Percentiles rank a stretch among this genome's conserved stretches.
phyloP scores from a whole-genome alignment of 2,888 invertebrate genomes.

The Tetramorium bicarinatum region DNA sequence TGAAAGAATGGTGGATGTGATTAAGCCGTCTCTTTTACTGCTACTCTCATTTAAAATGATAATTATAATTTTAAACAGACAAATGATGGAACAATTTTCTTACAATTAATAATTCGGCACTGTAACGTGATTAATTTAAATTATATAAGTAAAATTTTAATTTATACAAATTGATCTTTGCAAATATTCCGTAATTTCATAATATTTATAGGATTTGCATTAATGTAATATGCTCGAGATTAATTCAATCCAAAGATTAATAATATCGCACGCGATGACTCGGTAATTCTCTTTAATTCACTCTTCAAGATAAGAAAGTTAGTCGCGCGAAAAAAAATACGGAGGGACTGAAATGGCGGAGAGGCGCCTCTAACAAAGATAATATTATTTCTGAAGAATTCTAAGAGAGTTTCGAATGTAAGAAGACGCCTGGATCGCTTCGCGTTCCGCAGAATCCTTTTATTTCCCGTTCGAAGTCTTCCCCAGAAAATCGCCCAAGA shows the following conservation, averaged over 20 bases:
- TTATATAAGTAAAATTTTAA: slow-evolving; percentile 4
- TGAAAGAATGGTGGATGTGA: not conserved
- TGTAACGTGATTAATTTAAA: not conserved
- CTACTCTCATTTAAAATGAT: not conserved
- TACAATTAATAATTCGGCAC: not conserved
- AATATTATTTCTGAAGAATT: slow-evolving; percentile 56
- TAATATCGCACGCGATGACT: not conserved
- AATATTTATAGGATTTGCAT: not conserved
- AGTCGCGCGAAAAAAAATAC: slow-evolving; percentile 10
- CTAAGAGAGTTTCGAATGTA: slow-evolving; percentile 15
- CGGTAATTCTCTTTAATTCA: not conserved
- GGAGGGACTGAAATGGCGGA: not conserved
- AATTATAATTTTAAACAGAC: slow-evolving; percentile 6
- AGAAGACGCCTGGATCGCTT: slow-evolving; percentile 49
- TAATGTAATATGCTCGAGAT: not conserved
- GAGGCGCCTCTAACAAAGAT: slow-evolving; percentile 10
- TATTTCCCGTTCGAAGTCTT: slow-evolving; percentile 38
- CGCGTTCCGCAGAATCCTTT: slow-evolving; percentile 51
- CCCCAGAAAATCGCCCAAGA: slow-evolving; percentile 32
- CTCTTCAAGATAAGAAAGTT: not conserved
- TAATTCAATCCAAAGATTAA: slow-evolving; percentile 3
- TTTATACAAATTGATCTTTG: not conserved
- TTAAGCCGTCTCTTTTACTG: slow-evolving; percentile 14
- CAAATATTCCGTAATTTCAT: not conserved
- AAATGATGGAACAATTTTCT: not conserved